Evolutionary conservation across 2,113 vertebrate genomes (phyloP), one percentile per base, ranked within the genome.

Genomic region (Lagopus muta): DNA sequence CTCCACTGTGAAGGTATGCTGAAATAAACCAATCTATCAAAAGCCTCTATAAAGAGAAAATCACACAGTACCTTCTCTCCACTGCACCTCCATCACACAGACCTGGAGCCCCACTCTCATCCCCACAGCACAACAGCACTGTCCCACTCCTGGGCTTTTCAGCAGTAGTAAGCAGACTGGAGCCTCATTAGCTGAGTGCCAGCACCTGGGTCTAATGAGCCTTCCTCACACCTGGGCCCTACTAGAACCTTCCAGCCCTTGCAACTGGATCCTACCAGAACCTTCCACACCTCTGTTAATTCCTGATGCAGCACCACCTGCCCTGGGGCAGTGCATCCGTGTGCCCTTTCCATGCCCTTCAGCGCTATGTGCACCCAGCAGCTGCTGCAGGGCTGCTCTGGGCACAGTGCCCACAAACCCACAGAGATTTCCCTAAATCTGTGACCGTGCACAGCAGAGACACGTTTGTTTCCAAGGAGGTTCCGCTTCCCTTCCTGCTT

Each of bases 1-100:
- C 7, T 18, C 17, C 3, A 10, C 42, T 13, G 8, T 3, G 7
- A 4, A 15, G 8, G 3, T 1, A 3, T 0, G 2, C 10, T 6
- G 5, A 55, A 64, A 40, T 28, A 64, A 64, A 25, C 25, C 61
- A 40, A 28, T 8, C 27, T 15, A 7, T 40, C 27, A 24, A 28
- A 64, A 38, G 27, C 16, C 36, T 38, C 61, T 11, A 11, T 11
- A 64, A 38, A 28, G 36, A 64, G 18, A 25, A 40, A 22, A 17
- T 40, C 36, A 18, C 11, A 11, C 18, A 4, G 28, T 2, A 15
- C 71, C 38, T 21, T 14, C 12, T 11, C 43, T 38, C 48, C 25
- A 11, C 16, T 12, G 25, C 28, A 10, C 6, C 34, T 18, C 25
- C 2, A 0, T 2, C 1, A 0, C 8, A 3, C 5, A 8, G 4